phyloP scores from a whole-genome alignment of 2,888 invertebrate species.

The Artemia sinica region DNA sequence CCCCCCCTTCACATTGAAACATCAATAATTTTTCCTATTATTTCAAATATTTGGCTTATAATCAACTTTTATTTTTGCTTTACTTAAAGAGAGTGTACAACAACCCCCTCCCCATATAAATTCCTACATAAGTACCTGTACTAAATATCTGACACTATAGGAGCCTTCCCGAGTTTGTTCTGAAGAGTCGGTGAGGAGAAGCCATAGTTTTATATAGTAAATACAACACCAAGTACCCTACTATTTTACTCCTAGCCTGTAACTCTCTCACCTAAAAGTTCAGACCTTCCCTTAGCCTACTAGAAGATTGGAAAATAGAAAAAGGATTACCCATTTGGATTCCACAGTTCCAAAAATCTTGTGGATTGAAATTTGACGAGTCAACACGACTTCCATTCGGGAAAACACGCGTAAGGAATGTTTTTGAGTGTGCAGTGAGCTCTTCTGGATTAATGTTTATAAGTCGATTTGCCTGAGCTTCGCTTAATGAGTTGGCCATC shows the following conservation, averaged over 20 bases:
- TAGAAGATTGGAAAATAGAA: not conserved
- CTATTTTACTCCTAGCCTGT: not conserved
- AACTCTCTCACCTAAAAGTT: not conserved
- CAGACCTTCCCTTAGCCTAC: too few species aligned
- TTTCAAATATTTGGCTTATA: too few species aligned
- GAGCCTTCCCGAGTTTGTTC: too few species aligned
- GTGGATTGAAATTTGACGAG: conserved; percentile 35
- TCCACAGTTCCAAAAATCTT: conserved; percentile 43
- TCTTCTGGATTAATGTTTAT: conserved; percentile 32
- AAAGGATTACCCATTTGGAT: conserved; percentile 36
- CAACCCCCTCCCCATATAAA: too few species aligned
- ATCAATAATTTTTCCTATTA: too few species aligned
- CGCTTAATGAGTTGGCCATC: conserved; percentile 28
- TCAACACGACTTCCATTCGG: conserved; percentile 39
- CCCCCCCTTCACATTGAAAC: too few species aligned
- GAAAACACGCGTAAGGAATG: conserved; percentile 34
- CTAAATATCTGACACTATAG: too few species aligned
- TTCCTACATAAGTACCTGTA: too few species aligned
- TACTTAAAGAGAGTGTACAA: too few species aligned
- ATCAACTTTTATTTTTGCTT: too few species aligned
- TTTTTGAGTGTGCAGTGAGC: conserved; percentile 32
- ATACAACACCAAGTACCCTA: not conserved
- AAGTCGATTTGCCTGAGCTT: conserved; percentile 30
- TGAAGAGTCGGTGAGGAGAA: too few species aligned
- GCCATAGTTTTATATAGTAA: not conserved